Conservation (phyloP, 2,888 invertebrate species). For the Andrena minutula region DNA sequence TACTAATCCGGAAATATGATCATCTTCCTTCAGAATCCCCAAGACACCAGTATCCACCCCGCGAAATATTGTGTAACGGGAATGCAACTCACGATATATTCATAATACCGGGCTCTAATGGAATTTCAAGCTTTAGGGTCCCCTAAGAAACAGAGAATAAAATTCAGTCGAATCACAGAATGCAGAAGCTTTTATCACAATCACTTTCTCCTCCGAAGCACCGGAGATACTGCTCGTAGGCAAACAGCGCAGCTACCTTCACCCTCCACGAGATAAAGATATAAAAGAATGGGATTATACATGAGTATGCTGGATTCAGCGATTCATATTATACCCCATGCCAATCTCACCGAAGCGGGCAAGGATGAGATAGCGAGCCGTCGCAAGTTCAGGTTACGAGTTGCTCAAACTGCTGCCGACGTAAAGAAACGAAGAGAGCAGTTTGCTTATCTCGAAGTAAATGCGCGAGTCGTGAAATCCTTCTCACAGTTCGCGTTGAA, state of each 20-base stretch:
- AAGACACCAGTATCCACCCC: constrained; percentile 6
- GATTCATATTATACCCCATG: constrained; percentile 8
- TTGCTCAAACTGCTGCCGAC: constrained; percentile 25
- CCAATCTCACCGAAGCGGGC: constrained; percentile 1
- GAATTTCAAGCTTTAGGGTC: too few relatives aligned
- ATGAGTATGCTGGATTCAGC: constrained; percentile 15
- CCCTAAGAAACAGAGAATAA: too few relatives aligned
- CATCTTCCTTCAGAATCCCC: constrained; percentile 61
- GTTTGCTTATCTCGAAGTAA: constrained; percentile 32
- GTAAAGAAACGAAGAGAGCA: constrained; percentile 25
- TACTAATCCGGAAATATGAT: constrained; percentile 76
- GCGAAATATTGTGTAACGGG: background rate
- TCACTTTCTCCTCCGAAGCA: background rate
- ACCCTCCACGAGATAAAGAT: background rate
- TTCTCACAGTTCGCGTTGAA: background rate
- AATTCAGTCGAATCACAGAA: background rate
- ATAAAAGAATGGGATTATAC: constrained; percentile 11
- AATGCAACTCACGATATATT: background rate
- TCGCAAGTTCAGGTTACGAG: constrained; percentile 29
- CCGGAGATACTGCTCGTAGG: background rate
- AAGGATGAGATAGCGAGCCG: constrained; percentile 25
- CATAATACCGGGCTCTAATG: too few relatives aligned
- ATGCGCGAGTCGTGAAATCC: constrained; percentile 11
- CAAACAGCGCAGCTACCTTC: background rate
- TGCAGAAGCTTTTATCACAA: background rate